Base-by-base conservation (phyloP, 2,888 invertebrate genomes). In the Strigamia transsilvanica region DNA sequence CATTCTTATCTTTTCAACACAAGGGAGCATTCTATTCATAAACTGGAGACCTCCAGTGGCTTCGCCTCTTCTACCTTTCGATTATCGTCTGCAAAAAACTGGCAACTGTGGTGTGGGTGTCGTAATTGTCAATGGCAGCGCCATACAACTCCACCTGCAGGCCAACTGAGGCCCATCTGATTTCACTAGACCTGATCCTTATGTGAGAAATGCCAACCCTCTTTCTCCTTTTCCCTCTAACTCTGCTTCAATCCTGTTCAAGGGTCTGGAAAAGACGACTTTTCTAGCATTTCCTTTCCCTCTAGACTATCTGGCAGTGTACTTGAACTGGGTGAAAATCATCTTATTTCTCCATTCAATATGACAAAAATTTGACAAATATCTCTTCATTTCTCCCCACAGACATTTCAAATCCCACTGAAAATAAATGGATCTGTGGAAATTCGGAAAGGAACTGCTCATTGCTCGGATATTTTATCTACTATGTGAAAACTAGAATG, bases 1-100 rank as follows among this genome's bases (percentile, higher is more conserved):
- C 73, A 73, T 73, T 73, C 73, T 73, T 73, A 73, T 73, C 73
- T 73, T 73, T 73, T 73, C 73, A 73, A 73, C 73, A 73, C 73
- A 15, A 73, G 73, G 73, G 73, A 73, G 73, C 73, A 73, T 73
- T 73, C 73, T 73, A 73, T 73, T 73, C 73, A 73, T 73, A 73
- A 73, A 73, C 73, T 73, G 73, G 73, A 73, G 73, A 73, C 73
- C 73, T 73, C 73, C 73, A 73, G 73, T 73, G 73, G 56, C 27
- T 73, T 32, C 73, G 73, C 73, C 27, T 73, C 73, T 23, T 73
- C 73, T 73, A 32, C 73, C 32, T 15, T 23, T 73, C 73, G 73
- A 73, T 73, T 73, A 73, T 73, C 73, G 73, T 73, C 27, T 32
- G 32, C 73, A 73, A 73, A 73, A 32, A 73, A 73, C 32, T 73